Evolutionary conservation across 1,140 invertebrate species (phyloP).

Genomic region (Drosophila ficusphila): DNA sequence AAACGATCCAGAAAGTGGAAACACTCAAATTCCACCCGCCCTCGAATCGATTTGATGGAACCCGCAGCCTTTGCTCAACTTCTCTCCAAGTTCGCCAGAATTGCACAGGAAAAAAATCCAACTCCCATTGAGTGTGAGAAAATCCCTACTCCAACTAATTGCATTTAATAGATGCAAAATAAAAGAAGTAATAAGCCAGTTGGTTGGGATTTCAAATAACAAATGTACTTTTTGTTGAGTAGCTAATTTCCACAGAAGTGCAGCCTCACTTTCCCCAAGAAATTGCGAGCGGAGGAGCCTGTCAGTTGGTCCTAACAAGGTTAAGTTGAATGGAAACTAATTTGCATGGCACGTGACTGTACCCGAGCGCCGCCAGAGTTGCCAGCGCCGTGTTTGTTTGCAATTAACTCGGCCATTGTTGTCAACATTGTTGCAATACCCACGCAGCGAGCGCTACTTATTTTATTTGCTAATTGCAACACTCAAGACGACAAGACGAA

Average conservation of each 20-base stretch:
- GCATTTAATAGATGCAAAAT: no score
- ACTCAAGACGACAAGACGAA: slow-evolving; percentile 64
- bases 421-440: slow-evolving; percentile 51
- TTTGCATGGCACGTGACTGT: slow-evolving; percentile 77
- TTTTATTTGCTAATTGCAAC: slow-evolving; percentile 82
- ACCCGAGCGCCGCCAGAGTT: slow-evolving; percentile 41
- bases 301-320: slow-evolving; percentile 63
- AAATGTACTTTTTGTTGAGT: neutral
- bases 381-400: slow-evolving; percentile 66
- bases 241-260: slow-evolving; percentile 3
- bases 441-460: slow-evolving; percentile 62
- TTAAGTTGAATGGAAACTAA: slow-evolving; percentile 73
- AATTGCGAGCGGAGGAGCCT: neutral
- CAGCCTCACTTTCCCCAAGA: slow-evolving; percentile 4
- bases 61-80: neutral
- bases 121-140: no score
- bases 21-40: slow-evolving; percentile 16
- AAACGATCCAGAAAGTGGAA: slow-evolving; percentile 6
- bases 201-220: no score
- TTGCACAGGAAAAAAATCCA: neutral
- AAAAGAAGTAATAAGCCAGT: no score
- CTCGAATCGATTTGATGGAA: slow-evolving; percentile 12
- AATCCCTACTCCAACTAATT: no score
- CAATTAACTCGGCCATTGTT: slow-evolving; percentile 81
- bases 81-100: neutral